Conservation (phyloP, 2,113 vertebrate species). For the Anser cygnoides region DNA sequence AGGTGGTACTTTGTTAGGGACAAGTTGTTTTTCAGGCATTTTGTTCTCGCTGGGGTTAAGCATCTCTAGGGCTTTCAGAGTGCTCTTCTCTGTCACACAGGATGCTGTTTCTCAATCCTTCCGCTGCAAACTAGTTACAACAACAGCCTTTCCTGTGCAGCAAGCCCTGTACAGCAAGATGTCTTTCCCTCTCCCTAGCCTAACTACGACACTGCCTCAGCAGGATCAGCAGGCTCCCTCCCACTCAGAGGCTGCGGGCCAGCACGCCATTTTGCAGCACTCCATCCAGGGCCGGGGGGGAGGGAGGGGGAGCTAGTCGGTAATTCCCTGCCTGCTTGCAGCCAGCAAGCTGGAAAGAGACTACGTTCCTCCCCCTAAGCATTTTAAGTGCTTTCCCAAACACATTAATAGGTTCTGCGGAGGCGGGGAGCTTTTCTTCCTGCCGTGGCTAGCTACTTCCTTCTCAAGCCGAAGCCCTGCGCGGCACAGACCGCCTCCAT, state of each 20-base stretch:
- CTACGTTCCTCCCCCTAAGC: fast-evolving
- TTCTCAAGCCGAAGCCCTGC: fast-evolving
- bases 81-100: not conserved
- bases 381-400: not conserved
- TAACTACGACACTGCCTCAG: not conserved
- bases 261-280: not conserved
- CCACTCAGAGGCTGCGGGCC: not conserved
- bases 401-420: fast-evolving
- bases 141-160: not conserved
- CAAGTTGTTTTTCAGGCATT: not conserved
- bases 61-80: not conserved
- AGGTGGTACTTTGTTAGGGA: not conserved
- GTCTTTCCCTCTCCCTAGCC: not conserved
- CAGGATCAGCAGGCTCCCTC: not conserved
- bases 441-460: fast-evolving
- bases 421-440: fast-evolving
- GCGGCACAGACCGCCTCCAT: conserved; percentile 2
- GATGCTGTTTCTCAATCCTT: not conserved
- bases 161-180: not conserved
- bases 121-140: not conserved
- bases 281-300: fast-evolving
- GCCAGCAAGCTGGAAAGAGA: too few relatives aligned
- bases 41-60: not conserved
- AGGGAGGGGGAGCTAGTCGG: fast-evolving
- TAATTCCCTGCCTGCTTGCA: not conserved